Evolutionary conservation across 2,888 invertebrate genomes (phyloP), one percentile per base, ranked within the genome.

Genomic region (Cheilosia vernalis): DNA sequence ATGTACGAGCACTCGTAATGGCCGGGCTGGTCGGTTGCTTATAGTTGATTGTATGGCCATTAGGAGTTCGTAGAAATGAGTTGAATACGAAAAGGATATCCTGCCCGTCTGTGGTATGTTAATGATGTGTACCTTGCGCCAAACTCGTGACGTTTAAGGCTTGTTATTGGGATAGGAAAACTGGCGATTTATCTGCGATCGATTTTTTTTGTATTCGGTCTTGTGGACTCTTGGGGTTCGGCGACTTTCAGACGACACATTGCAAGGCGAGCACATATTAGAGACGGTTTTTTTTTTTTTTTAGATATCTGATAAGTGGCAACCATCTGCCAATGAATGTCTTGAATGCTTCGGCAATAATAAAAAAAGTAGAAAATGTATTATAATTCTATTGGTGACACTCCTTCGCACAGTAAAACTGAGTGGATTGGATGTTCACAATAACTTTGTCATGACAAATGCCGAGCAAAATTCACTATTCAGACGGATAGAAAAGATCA

Each of bases 51-150:
- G 55, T 76, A 51, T 64, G 81, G 69, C 81, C 85, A 85, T 85
- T 85, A 81, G 70, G 85, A 72, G 85, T 77, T 85, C 85, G 81
- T 66, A 81, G 85, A 85, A 85, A 81, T 81, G 76, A 85, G 66
- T 70, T 80, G 61, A 80, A 64, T 69, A 42, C 69, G 69, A 15
- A 70, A 73, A 73, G 76, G 72, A 85, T 85, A 85, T 85, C 85
- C 85, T 85, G 77, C 72, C 67, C 21, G 42, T 2, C 73, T 56
- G 79, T 60, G 85, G 85, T 85, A 85, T 85, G 85, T 85, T 85
- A 85, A 85, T 85, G 85, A 85, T 85, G 85, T 81, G 60, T 66
- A 80, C 74, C 40, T 72, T 80, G 81, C 85, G 81, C 85, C 58
- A 81, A 81, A 85, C 77, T 85, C 85, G 85, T 85, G 85, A 85